These are phyloP conservation scores for Stegodyphus mimosarum DNA, from an alignment of 1,140 invertebrate genomes.

Conservation along the genomic window DNA sequence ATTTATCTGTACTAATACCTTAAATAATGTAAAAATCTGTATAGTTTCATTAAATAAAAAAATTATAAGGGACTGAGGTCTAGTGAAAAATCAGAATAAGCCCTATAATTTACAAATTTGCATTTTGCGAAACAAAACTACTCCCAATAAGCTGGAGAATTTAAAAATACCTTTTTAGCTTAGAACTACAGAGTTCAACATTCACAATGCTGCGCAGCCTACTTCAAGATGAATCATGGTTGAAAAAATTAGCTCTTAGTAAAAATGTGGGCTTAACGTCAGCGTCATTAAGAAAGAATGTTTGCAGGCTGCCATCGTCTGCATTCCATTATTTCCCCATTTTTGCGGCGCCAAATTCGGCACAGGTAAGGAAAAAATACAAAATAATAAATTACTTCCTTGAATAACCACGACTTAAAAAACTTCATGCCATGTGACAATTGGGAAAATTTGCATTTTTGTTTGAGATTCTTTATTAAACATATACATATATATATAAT, in stretches of 20 bases:
- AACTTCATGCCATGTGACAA: conserved; percentile 42
- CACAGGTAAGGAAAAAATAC: conserved; percentile 13
- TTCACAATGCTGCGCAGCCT: too few relatives aligned
- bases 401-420: conserved; percentile 38
- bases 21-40: too few relatives aligned
- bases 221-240: too few relatives aligned
- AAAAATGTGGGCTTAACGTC: conserved; percentile 42
- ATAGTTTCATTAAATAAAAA: too few relatives aligned
- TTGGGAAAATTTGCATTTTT: conserved; percentile 54
- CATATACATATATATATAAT: conserved; percentile 36
- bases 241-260: background rate
- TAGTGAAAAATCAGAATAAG: too few relatives aligned
- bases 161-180: too few relatives aligned
- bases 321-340: conserved; percentile 55
- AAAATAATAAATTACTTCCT: conserved; percentile 55
- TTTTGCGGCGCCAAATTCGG: conserved; percentile 2
- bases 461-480: conserved; percentile 33
- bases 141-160: too few relatives aligned
- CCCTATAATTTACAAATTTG: too few relatives aligned
- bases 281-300: conserved; percentile 50
- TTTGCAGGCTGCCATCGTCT: background rate
- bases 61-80: too few relatives aligned
- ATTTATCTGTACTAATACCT: too few relatives aligned
- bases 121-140: too few relatives aligned
- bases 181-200: too few relatives aligned